Conservation (phyloP, 2,113 vertebrate genomes). For the Cheirogaleus medius region DNA sequence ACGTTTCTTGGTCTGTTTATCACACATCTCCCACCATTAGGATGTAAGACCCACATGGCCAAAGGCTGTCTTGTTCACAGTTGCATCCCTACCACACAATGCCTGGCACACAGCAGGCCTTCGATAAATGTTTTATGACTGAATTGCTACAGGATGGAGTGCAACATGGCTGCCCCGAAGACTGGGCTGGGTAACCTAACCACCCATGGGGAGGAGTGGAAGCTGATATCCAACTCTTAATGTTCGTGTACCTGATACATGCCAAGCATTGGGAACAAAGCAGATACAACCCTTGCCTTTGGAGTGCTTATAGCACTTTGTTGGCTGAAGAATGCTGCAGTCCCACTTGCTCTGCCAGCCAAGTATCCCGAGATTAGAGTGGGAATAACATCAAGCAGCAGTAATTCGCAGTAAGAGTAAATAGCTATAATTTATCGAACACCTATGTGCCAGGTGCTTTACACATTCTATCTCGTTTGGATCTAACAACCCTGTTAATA, state of each 20-base stretch:
- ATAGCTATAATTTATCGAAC: neutral
- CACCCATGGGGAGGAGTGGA: neutral
- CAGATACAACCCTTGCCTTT: neutral
- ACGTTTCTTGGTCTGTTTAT: neutral
- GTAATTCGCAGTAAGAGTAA: neutral
- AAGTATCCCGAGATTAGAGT: neutral
- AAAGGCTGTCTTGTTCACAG: neutral
- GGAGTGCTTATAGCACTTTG: accelerated
- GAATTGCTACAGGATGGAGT: neutral
- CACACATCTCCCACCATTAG: neutral
- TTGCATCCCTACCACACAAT: neutral
- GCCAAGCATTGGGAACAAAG: neutral
- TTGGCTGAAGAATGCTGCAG: neutral
- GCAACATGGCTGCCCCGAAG: neutral
- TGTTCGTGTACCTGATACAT: neutral
- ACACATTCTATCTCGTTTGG: neutral
- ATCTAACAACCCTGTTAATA: neutral
- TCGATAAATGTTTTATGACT: neutral
- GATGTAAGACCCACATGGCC: neutral
- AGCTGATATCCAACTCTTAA: neutral
- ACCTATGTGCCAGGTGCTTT: neutral
- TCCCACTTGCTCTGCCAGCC: neutral
- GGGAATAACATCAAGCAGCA: neutral
- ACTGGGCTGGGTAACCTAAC: neutral
- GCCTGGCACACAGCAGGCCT: neutral